A percentile compares a stretch with the other conserved stretches of the same genome.
Conservation (phyloP, 2,113 vertebrate species). For the Charadrius vociferus region DNA sequence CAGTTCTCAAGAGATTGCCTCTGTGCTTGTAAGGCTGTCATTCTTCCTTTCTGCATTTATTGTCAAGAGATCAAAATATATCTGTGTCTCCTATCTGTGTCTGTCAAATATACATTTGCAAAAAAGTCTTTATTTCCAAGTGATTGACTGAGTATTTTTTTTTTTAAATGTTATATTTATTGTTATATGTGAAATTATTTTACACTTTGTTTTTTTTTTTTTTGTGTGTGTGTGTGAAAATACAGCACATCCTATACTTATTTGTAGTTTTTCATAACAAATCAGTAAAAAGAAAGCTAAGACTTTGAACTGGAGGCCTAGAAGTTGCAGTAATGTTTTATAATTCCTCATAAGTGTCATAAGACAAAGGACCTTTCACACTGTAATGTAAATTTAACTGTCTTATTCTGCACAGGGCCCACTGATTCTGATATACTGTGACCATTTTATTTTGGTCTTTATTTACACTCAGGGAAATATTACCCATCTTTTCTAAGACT, state of each 20-base stretch:
- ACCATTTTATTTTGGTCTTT: background rate
- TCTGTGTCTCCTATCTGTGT: background rate
- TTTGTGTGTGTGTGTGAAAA: background rate
- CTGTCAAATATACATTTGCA: background rate
- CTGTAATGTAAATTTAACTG: background rate
- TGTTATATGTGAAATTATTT: background rate
- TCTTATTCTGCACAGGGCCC: background rate
- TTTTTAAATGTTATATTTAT: background rate
- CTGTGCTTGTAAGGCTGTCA: background rate
- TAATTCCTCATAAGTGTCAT: background rate
- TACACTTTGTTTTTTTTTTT: background rate
- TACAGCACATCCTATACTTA: background rate
- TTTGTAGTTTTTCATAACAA: background rate
- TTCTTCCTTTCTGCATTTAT: background rate
- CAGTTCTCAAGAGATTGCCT: background rate
- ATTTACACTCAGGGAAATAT: background rate
- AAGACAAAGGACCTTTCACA: background rate
- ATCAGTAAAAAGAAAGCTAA: background rate
- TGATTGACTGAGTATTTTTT: background rate
- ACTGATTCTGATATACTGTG: background rate
- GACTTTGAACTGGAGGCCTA: background rate
- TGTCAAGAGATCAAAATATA: background rate
- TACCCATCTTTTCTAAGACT: background rate
- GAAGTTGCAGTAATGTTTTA: background rate
- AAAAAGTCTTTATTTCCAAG: background rate